These are phyloP conservation scores for Oreocharis arfaki DNA, from an alignment of 2,113 vertebrate genomes.

Conservation along the genomic window DNA sequence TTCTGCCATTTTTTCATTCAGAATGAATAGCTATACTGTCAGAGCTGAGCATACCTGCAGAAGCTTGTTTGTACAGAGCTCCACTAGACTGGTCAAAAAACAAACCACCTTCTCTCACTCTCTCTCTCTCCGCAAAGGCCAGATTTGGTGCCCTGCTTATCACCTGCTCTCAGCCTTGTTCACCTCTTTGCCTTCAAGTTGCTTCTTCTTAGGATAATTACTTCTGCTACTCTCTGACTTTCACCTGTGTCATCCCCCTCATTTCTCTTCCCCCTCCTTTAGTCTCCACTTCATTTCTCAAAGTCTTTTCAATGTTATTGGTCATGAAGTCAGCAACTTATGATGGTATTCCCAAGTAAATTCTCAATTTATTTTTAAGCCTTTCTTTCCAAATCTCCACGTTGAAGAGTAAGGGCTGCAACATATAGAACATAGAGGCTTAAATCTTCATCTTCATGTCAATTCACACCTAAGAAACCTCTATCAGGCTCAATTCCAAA, in stretches of 20 bases:
- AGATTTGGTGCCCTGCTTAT: background rate
- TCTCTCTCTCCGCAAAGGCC: background rate
- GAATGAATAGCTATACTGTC: background rate
- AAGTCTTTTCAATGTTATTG: background rate
- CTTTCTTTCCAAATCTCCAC: background rate
- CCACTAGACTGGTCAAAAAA: background rate
- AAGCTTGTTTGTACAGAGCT: background rate
- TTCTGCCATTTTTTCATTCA: background rate
- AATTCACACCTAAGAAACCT: too few species aligned
- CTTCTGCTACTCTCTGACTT: background rate
- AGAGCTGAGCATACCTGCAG: background rate
- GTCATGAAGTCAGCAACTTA: background rate
- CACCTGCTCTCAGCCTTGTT: background rate
- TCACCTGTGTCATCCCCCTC: background rate
- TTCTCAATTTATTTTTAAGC: background rate
- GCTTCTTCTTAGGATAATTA: background rate
- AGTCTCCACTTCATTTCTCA: background rate
- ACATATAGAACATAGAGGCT: fast-evolving
- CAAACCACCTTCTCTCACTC: background rate
- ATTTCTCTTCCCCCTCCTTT: background rate
- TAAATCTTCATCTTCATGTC: background rate
- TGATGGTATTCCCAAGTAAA: background rate
- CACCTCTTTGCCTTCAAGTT: background rate
- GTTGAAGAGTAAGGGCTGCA: background rate
- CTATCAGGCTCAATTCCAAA: too few species aligned